Percentiles rank a stretch among this genome's conserved stretches.
These are phyloP conservation scores for Automeris io DNA, from an alignment of 2,888 invertebrate genomes.

Conservation along the genomic window DNA sequence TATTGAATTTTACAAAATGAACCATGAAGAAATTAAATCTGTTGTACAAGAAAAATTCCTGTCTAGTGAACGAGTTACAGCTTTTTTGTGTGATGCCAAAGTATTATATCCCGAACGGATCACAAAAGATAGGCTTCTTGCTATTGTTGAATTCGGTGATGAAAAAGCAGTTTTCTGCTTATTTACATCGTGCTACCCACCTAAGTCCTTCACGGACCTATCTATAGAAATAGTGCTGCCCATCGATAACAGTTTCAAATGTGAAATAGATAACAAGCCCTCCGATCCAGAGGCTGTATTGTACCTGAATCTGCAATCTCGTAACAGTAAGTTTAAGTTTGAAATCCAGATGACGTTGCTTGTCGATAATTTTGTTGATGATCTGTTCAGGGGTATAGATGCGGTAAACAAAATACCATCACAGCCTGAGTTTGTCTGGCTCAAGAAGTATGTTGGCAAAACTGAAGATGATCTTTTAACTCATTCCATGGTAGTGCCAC, in stretches of 20 bases:
- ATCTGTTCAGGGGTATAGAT: slow-evolving; percentile 84
- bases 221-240: slow-evolving; percentile 88
- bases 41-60: slow-evolving; percentile 71
- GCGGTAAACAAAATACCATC: slow-evolving; percentile 70
- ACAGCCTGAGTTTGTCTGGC: slow-evolving; percentile 75
- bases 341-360: slow-evolving; percentile 75
- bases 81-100: slow-evolving; percentile 65
- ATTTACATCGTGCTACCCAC: slow-evolving; percentile 78
- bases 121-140: slow-evolving; percentile 62
- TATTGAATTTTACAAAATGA: slow-evolving; percentile 44
- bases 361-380: slow-evolving; percentile 84
- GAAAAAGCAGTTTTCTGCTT: slow-evolving; percentile 73
- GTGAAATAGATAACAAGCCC: slow-evolving; percentile 82
- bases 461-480: slow-evolving; percentile 53
- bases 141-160: slow-evolving; percentile 68
- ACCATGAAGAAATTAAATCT: slow-evolving; percentile 65
- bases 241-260: slow-evolving; percentile 86
- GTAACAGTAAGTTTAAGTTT: slow-evolving; percentile 63
- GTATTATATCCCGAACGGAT: slow-evolving; percentile 67
- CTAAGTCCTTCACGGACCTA: slow-evolving; percentile 85
- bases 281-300: slow-evolving; percentile 69
- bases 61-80: slow-evolving; percentile 64
- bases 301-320: slow-evolving; percentile 68
- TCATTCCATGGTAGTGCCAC: slow-evolving; percentile 51
- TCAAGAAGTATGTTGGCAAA: slow-evolving; percentile 76